Conservation (phyloP, 2,888 invertebrate genomes). For the Metacarcinus magister region DNA sequence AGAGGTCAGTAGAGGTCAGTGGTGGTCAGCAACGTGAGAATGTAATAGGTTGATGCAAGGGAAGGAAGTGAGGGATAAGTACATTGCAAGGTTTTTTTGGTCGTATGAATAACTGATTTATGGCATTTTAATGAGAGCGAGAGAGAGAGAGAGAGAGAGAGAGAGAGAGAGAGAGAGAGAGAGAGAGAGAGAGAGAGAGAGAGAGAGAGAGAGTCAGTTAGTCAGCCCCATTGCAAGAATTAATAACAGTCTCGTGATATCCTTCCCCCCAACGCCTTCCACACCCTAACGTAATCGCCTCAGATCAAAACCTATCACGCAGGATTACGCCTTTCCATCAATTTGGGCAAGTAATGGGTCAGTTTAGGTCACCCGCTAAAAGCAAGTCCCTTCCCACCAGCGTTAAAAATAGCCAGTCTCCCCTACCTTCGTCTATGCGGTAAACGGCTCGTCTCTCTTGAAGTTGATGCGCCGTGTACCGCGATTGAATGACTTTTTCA, state of each 20-base stretch:
- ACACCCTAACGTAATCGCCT: not conserved
- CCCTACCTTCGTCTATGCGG: not conserved
- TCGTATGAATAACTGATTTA: not conserved
- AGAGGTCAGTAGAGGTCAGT: conserved; percentile 37
- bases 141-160: conserved; percentile 2
- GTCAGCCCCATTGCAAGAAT: not conserved
- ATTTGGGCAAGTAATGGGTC: conserved; percentile 8
- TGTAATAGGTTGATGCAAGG: not conserved
- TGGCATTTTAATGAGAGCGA: not conserved
- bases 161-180: not conserved
- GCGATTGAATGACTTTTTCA: not conserved
- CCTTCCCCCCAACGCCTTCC: not conserved
- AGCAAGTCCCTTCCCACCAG: not conserved
- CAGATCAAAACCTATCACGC: not conserved
- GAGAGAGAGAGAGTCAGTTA: not conserved
- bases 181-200: not conserved
- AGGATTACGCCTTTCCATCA: not conserved
- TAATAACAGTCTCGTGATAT: not conserved
- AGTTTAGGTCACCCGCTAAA: not conserved
- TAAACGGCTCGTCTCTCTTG: not conserved
- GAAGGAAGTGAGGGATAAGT: not conserved
- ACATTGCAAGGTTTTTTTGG: not conserved
- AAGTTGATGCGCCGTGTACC: not conserved
- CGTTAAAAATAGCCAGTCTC: not conserved
- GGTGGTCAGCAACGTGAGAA: not conserved